Conservation (phyloP, 2,797 vertebrate genomes). For the Gadopsis marmoratus region DNA sequence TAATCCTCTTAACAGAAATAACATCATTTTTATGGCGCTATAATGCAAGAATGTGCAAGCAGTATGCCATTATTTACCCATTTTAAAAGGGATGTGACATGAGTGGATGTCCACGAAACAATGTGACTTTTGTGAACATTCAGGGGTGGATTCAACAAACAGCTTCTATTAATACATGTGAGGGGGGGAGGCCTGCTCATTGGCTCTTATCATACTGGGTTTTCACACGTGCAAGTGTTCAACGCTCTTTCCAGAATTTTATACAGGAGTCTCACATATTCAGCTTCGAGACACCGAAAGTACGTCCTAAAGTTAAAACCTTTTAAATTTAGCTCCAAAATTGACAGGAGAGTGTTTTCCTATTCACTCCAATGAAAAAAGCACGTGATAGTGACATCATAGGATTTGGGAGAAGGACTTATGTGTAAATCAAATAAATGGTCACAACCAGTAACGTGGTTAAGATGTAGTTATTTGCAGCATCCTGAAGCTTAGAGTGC, state of each 20-base stretch:
- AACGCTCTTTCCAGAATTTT: not conserved
- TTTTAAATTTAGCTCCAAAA: not conserved
- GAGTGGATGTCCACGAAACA: not conserved
- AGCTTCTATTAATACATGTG: not conserved
- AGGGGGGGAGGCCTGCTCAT: too few relatives aligned
- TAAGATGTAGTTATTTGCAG: slow-evolving; percentile 31
- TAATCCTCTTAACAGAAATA: not conserved
- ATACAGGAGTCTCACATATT: not conserved
- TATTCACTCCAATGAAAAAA: not conserved
- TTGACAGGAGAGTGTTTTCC: not conserved
- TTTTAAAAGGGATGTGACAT: not conserved
- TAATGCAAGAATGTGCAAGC: not conserved
- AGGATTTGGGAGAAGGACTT: not conserved
- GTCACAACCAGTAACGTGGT: not conserved
- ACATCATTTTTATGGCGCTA: slow-evolving; percentile 2
- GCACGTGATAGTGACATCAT: not conserved
- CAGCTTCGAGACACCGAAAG: not conserved
- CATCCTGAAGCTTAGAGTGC: not conserved
- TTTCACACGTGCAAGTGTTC: not conserved
- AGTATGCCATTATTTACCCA: not conserved
- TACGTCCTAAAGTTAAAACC: not conserved
- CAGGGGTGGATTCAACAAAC: not conserved
- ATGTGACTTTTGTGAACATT: not conserved
- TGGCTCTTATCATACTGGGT: too few relatives aligned
- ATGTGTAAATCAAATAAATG: slow-evolving; percentile 13